Base-by-base conservation (phyloP, 1,140 invertebrate species). In the Notospermus geniculatus region DNA sequence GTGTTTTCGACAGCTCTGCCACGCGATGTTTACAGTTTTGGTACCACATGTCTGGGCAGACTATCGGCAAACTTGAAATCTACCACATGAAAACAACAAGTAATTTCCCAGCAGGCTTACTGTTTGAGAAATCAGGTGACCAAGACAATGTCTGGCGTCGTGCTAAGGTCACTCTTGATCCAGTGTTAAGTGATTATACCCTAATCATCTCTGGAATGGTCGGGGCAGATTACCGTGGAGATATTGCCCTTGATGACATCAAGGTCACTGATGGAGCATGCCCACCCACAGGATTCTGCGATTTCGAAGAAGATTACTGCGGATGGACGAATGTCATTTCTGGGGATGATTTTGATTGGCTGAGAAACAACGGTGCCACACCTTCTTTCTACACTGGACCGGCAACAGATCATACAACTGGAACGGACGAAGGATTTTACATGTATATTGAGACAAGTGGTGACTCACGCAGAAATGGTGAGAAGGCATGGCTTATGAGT, bases 1-100 rank as follows among this genome's bases (percentile, higher is more conserved):
- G n/a, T n/a, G n/a, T n/a, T n/a, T n/a, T n/a, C n/a, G n/a, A n/a
- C n/a, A n/a, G n/a, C 19, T 50, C 46, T 23, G n/a, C 30, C 54
- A 39, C 52, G 15, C 32, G 60, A 17, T 75, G 68, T 63, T 39
- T 75, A 7, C 62, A 60, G 7, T 90, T 91, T 73, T 91, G 85
- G 83, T 87, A 82, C 70, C 89, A 90, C 70, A 91, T 92, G 90
- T 89, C 85, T 71, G 90, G 90, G 17, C 19, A 27, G 11, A 54
- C 59, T 2, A 64, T 71, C 36, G 76, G 73, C 19, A 66, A 62
- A 2, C 65, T 76, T 9, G 75, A 75, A 62, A 65, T 76, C 11
- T 77, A 74, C 59, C 22, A 65, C 27, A 54, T 70, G 62, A 58
- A 59, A n/a, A n/a, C n/a, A n/a, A n/a, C n/a, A n/a, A n/a, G n/a